phyloP scores from a whole-genome alignment of 1,140 invertebrate species.

The Drosophila melanica region DNA sequence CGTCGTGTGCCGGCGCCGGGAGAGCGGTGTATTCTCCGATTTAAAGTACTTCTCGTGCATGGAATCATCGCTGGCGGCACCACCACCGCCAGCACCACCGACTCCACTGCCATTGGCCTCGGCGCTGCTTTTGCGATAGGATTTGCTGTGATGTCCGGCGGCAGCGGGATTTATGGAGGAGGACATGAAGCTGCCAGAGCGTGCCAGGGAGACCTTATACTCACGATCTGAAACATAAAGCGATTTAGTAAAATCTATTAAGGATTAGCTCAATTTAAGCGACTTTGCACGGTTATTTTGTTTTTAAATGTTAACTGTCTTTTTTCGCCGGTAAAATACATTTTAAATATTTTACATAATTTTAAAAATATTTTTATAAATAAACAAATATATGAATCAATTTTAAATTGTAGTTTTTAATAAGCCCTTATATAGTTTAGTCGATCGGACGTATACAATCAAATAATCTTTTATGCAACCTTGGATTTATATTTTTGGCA shows the following conservation, averaged over 20 bases:
- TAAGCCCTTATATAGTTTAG: too few relatives aligned
- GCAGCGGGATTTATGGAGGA: conserved; percentile 84
- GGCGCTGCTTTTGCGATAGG: conserved; percentile 81
- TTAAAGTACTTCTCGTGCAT: conserved; percentile 93
- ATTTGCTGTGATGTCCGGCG: conserved; percentile 75
- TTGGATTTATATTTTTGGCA: too few relatives aligned
- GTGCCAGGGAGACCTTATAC: conserved; percentile 85
- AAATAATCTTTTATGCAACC: too few relatives aligned
- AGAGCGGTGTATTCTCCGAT: conserved; percentile 86
- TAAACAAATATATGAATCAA: too few relatives aligned
- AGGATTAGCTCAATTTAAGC: too few relatives aligned
- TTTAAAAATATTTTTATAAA: background rate
- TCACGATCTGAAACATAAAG: conserved; percentile 58
- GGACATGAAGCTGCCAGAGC: conserved; percentile 91
- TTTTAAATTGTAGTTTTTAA: too few relatives aligned
- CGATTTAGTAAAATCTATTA: background rate
- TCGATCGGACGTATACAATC: too few relatives aligned
- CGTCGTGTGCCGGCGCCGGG: conserved; percentile 84
- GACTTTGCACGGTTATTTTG: too few relatives aligned
- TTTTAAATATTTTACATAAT: too few relatives aligned
- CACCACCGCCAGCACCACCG: conserved; percentile 75
- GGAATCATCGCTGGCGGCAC: conserved; percentile 88
- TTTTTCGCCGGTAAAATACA: too few relatives aligned
- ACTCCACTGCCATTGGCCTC: conserved; percentile 81
- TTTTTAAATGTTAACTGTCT: too few relatives aligned